A percentile compares a stretch with the other conserved stretches of the same genome.
Conservation (phyloP, 1,140 invertebrate species). For the Cataglyphis hispanica region DNA sequence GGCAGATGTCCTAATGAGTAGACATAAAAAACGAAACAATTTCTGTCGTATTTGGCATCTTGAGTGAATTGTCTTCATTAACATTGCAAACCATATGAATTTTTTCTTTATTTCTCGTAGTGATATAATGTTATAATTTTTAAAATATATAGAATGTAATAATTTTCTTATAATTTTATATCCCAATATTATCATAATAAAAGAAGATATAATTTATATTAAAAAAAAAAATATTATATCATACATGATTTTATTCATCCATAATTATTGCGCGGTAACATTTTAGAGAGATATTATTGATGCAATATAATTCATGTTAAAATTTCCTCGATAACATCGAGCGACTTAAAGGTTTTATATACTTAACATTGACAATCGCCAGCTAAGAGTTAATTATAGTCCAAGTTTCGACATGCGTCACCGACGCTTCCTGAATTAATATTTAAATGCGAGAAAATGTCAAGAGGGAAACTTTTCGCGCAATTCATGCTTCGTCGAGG, state of each 20-base stretch:
- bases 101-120: not conserved
- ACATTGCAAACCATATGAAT: not conserved
- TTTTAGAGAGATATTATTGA: constrained; percentile 18
- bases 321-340: constrained; percentile 33
- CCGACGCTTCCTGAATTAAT: constrained; percentile 53
- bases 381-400: constrained; percentile 30
- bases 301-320: not conserved
- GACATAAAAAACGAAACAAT: not conserved
- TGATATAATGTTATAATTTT: not conserved
- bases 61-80: not conserved
- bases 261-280: not conserved
- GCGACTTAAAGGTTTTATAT: not conserved
- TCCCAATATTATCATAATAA: too few species aligned
- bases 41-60: not conserved
- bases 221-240: not conserved
- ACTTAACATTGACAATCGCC: constrained; percentile 36
- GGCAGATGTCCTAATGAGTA: not conserved
- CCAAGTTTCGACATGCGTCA: constrained; percentile 44
- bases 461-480: constrained; percentile 35
- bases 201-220: not conserved
- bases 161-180: not conserved
- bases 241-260: constrained; percentile 22
- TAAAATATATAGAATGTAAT: not conserved
- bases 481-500: constrained; percentile 25
- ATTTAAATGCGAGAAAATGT: constrained; percentile 35